phyloP scores from a whole-genome alignment of 2,888 invertebrate species.

The Drosophila gaucha region DNA sequence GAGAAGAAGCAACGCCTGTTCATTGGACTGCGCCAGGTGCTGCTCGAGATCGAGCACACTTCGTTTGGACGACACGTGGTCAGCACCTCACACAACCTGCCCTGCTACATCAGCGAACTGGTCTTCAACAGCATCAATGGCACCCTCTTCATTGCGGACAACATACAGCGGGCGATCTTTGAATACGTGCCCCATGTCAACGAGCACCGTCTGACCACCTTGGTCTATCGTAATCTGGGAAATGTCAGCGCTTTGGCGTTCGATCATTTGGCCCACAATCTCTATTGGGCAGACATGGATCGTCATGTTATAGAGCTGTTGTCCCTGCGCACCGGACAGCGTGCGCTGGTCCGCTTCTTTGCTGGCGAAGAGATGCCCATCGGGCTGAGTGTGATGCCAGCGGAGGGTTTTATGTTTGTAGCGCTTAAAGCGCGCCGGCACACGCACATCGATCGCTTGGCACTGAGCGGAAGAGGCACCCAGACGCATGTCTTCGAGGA shows the following conservation, averaged over 20 bases:
- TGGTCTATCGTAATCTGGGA: constrained; percentile 85
- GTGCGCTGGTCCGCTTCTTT: constrained; percentile 87
- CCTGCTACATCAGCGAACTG: constrained; percentile 88
- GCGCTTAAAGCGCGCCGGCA: constrained; percentile 85
- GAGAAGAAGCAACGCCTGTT: constrained; percentile 81
- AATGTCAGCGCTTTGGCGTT: constrained; percentile 87
- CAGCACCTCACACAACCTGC: constrained; percentile 85
- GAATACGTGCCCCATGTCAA: constrained; percentile 79
- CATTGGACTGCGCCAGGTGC: constrained; percentile 86
- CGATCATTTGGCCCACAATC: constrained; percentile 89
- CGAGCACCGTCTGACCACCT: constrained; percentile 26
- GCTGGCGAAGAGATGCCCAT: constrained; percentile 87
- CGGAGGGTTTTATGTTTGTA: constrained; percentile 87
- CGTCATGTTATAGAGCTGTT: constrained; percentile 88
- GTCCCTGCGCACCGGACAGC: constrained; percentile 87
- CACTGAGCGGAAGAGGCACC: constrained; percentile 88
- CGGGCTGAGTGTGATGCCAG: constrained; percentile 88
- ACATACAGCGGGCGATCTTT: constrained; percentile 84
- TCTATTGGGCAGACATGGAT: constrained; percentile 90
- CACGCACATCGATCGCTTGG: constrained; percentile 88
- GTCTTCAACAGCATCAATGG: constrained; percentile 88
- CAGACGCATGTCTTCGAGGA: constrained; percentile 83
- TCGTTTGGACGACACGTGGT: constrained; percentile 88
- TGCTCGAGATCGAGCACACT: constrained; percentile 88
- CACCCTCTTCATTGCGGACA: constrained; percentile 86